Conservation (phyloP, 2,113 vertebrate genomes). For the Coturnix japonica region DNA sequence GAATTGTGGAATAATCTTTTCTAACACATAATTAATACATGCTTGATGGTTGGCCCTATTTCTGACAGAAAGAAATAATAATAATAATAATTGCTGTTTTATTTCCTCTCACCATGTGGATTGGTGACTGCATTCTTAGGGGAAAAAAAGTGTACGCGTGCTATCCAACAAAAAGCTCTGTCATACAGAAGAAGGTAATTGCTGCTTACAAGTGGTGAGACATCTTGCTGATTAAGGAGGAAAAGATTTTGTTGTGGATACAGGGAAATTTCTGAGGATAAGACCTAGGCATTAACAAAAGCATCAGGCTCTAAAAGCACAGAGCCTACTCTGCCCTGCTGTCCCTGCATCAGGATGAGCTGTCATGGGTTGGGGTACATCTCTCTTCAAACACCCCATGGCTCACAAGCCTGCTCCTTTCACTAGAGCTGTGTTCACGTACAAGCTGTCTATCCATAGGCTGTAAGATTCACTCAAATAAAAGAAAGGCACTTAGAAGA, state of each 20-base stretch:
- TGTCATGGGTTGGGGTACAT: neutral
- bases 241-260: neutral
- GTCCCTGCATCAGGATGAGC: neutral
- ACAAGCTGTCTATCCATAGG: neutral
- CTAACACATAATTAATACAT: conserved; percentile 42
- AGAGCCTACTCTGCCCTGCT: neutral
- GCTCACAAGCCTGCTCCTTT: neutral
- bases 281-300: neutral
- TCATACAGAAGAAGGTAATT: neutral
- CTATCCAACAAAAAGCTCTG: neutral
- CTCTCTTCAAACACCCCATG: rapidly evolving
- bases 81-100: neutral
- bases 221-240: neutral
- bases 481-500: neutral
- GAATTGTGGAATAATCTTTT: conserved; percentile 47
- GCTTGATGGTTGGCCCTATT: neutral
- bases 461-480: neutral
- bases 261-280: neutral
- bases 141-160: too few relatives aligned
- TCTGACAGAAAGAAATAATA: neutral
- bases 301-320: neutral
- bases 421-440: neutral
- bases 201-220: neutral
- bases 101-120: neutral
- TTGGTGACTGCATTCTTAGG: neutral